Percentiles rank a stretch among this genome's conserved stretches.
Conservation (phyloP, 2,888 invertebrate genomes). For the Xanthorhoe spadicearia region DNA sequence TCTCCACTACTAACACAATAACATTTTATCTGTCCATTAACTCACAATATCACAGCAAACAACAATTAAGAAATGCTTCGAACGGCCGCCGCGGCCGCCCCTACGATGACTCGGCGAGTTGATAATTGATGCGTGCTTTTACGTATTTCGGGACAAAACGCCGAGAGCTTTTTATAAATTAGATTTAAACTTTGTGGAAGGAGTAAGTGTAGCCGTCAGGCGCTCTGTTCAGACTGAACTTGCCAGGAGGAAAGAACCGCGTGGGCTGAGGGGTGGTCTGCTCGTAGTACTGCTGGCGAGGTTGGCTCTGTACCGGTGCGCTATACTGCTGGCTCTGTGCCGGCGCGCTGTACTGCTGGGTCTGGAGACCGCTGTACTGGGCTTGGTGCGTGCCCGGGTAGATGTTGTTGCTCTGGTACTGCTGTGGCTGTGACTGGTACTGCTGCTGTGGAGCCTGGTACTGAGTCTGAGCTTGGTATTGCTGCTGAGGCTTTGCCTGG, state of each 20-base stretch:
- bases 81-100: conserved; percentile 61
- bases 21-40: conserved; percentile 77
- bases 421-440: conserved; percentile 64
- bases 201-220: conserved; percentile 95
- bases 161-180: conserved; percentile 65
- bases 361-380: conserved; percentile 77
- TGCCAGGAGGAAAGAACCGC: conserved; percentile 93
- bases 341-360: conserved; percentile 62
- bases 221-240: conserved; percentile 93
- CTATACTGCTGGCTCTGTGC: conserved; percentile 65
- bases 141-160: conserved; percentile 70
- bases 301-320: conserved; percentile 43
- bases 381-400: conserved; percentile 80
- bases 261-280: conserved; percentile 88
- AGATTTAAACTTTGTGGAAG: conserved; percentile 88
- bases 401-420: conserved; percentile 71
- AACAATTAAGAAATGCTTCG: conserved; percentile 81
- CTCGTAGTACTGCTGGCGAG: conserved; percentile 80
- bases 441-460: conserved; percentile 48
- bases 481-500: conserved; percentile 59
- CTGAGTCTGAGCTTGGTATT: conserved; percentile 58
- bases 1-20: conserved; percentile 67
- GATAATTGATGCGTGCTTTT: conserved; percentile 76
- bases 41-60: conserved; percentile 84
- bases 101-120: conserved; percentile 76